Base-by-base conservation (phyloP, 2,113 vertebrate genomes). In the Thryonomys swinderianus region DNA sequence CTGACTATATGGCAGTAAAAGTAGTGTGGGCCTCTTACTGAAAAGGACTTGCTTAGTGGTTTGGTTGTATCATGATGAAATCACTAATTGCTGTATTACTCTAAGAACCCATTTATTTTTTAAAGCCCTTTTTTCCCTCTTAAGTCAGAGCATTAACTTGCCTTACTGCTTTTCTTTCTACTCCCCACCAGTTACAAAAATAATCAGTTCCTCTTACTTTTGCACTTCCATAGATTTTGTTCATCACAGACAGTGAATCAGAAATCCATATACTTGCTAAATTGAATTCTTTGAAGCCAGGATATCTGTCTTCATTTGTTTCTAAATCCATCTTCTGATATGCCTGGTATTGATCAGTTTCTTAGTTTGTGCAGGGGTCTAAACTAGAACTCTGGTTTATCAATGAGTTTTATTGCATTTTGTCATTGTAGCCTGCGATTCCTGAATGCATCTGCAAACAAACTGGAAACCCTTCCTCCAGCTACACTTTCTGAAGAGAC, bases 401-500 rank as follows among this genome's bases (percentile, higher is more conserved):
- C 88, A 74, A 13, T n/a, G 4, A 20, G 32, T 37, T 74, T 42
- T 86, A 30, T 66, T 95, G 66, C 30, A 7, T 96, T 92, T 94
- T 98, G 66, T 97, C 48, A 86, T 97, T 96, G 74, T 98, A 99
- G 99, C 90, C 98, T 99, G 97, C 98, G 99, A 78, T 99, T 99
- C 93, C 98, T 99, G 92, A 99, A 99, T 34, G 99, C 99, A 18
- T 99, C 99, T 37, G 99, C 99, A 96, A 99, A 99, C 98, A 99
- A 99, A 97, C 98, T 99, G 97, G 99, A 99, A 98, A 99, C 96
- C 93, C 98, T 99, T 96, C 99, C 99, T 27, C 98, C 99, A 62
- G 99, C 99, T 97, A 99, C 99, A 32, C 98, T 99, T 83, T 99
- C 99, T 40, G 99, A 99, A 96, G 99, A 99, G 97, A 99, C 99